A percentile compares a stretch with the other conserved stretches of the same genome.
phyloP scores from a whole-genome alignment of 2,888 invertebrate genomes.

The Bibio marci region DNA sequence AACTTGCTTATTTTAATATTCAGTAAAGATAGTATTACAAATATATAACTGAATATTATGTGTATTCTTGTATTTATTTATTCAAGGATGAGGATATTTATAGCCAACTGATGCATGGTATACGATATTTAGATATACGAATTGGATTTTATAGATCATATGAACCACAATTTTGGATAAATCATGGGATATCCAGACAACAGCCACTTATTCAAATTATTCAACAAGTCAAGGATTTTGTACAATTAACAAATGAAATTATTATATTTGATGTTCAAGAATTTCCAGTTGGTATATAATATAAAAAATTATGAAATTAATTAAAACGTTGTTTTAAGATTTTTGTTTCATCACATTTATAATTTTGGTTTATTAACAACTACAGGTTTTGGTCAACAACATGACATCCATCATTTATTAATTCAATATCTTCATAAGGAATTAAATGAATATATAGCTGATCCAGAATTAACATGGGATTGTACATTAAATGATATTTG shows the following conservation, averaged over 20 bases:
- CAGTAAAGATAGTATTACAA: no score
- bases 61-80: no score
- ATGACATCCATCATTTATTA: constrained; percentile 33
- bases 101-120: constrained; percentile 40
- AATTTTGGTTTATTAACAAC: constrained; percentile 3
- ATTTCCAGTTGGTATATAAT: constrained; percentile 35
- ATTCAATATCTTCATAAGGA: constrained; percentile 34
- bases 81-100: constrained; percentile 36
- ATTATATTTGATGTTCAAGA: constrained; percentile 41
- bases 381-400: constrained; percentile 29
- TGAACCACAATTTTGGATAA: constrained; percentile 32
- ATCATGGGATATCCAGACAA: constrained; percentile 36
- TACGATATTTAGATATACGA: constrained; percentile 41
- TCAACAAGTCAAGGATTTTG: constrained; percentile 34
- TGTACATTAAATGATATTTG: constrained; percentile 32
- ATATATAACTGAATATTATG: no score
- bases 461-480: constrained; percentile 33
- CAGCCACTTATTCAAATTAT: constrained; percentile 32
- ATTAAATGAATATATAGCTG: constrained; percentile 33
- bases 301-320: no score
- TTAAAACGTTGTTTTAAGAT: no score
- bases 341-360: constrained; percentile 8
- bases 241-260: constrained; percentile 38
- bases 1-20: no score
- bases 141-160: constrained; percentile 32